Percentiles rank a stretch among this genome's conserved stretches.
These are phyloP conservation scores for Pammene aurita DNA, from an alignment of 2,888 invertebrate genomes.

Conservation along the genomic window DNA sequence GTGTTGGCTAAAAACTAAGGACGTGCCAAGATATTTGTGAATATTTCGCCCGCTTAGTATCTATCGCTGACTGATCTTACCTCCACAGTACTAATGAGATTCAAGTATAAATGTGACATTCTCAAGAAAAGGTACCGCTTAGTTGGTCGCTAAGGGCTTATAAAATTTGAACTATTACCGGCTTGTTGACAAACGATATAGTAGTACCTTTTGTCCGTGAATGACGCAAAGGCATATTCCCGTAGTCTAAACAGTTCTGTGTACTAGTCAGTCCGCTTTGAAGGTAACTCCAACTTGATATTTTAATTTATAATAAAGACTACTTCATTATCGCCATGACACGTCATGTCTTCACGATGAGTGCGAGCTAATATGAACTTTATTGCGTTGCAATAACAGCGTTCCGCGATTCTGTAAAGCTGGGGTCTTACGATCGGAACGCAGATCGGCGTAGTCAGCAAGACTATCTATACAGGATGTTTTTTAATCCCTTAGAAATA, in stretches of 20 bases:
- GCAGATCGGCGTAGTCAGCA: not conserved
- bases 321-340: slow-evolving; percentile 31
- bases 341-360: slow-evolving; percentile 14
- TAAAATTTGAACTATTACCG: no score
- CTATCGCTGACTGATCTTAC: not conserved
- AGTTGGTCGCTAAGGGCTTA: not conserved
- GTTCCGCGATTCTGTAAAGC: slow-evolving; percentile 13
- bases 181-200: no score
- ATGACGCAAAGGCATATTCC: not conserved
- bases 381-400: slow-evolving; percentile 33
- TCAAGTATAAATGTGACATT: slow-evolving; percentile 5
- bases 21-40: no score
- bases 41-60: not conserved
- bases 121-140: not conserved
- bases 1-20: not conserved
- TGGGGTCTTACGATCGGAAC: not conserved
- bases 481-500: no score
- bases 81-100: slow-evolving; percentile 22
- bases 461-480: no score
- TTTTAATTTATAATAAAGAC: slow-evolving; percentile 31
- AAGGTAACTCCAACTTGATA: slow-evolving; percentile 45
- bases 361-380: slow-evolving; percentile 43
- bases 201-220: not conserved
- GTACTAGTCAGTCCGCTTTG: slow-evolving; percentile 63
- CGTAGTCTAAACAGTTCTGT: slow-evolving; percentile 36